Percentiles rank a stretch among this genome's conserved stretches.
Conservation (phyloP, 1,140 invertebrate genomes). For the Himalopsyche phryganea region DNA sequence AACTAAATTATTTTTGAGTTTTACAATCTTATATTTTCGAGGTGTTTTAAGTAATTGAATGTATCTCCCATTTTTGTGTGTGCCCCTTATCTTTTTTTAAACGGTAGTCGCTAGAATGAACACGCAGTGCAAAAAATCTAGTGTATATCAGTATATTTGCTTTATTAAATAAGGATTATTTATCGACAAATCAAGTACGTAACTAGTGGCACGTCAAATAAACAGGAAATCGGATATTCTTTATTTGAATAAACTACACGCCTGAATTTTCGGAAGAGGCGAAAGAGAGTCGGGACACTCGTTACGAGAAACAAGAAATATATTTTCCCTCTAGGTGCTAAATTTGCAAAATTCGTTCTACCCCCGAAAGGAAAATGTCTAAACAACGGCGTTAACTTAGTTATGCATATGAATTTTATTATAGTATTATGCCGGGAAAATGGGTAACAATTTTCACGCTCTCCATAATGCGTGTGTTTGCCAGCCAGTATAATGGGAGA, state of each 20-base stretch:
- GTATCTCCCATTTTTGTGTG: too few species aligned
- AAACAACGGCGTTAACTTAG: constrained; percentile 34
- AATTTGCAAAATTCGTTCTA: constrained; percentile 23
- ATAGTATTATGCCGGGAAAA: constrained; percentile 32
- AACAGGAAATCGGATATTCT: too few species aligned
- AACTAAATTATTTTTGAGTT: too few species aligned
- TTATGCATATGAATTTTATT: constrained; percentile 36
- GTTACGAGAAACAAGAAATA: constrained; percentile 34
- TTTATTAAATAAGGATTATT: too few species aligned
- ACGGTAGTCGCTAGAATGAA: too few species aligned
- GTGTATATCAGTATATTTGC: too few species aligned
- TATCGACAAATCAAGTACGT: too few species aligned
- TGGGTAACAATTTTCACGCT: constrained; percentile 32
- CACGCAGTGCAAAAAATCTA: too few species aligned
- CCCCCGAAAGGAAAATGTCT: constrained; percentile 22
- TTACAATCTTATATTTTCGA: too few species aligned
- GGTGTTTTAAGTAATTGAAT: too few species aligned
- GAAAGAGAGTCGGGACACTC: constrained; percentile 14
- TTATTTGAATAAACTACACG: not conserved
- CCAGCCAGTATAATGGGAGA: constrained; percentile 3
- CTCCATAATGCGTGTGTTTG: constrained; percentile 29
- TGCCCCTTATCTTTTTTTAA: too few species aligned
- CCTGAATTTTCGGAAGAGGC: not conserved
- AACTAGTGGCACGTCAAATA: too few species aligned
- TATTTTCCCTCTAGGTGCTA: constrained; percentile 32